Conservation (phyloP, 2,113 vertebrate species). For the Elephas maximus region DNA sequence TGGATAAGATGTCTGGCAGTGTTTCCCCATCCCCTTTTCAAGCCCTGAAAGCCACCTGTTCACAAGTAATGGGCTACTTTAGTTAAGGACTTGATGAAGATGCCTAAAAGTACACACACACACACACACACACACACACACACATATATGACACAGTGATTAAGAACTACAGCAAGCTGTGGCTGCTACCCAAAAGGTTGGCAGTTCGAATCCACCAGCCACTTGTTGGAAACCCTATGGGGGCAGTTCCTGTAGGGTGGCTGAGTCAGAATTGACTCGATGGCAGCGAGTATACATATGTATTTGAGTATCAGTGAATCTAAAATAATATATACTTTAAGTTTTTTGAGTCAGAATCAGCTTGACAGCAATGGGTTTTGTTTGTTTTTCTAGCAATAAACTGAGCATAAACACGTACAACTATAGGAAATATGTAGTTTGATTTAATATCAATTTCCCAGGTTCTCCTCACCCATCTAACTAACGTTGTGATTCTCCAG, state of each 20-base stretch:
- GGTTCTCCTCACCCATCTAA: not conserved
- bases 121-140: too few species aligned
- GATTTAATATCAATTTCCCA: not conserved
- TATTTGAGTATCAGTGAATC: not conserved
- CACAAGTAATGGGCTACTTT: not conserved
- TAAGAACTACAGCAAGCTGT: too few species aligned
- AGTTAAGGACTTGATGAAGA: not conserved
- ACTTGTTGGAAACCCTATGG: too few species aligned
- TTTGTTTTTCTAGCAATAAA: slow-evolving; percentile 10
- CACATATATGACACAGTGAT: too few species aligned
- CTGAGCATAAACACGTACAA: not conserved
- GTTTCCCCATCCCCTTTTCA: not conserved
- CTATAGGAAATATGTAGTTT: not conserved
- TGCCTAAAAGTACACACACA: not conserved
- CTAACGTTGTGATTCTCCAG: not conserved
- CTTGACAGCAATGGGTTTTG: too few species aligned
- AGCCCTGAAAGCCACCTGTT: not conserved
- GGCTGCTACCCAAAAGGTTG: too few species aligned
- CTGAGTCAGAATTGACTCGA: too few species aligned
- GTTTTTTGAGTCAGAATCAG: too few species aligned
- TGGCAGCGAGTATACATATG: too few species aligned
- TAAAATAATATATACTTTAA: not conserved
- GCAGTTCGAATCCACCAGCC: too few species aligned
- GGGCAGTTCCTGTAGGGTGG: too few species aligned
- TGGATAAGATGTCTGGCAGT: not conserved